Evolutionary conservation across 2,888 invertebrate genomes (phyloP).

Genomic region (Sepiola atlantica): DNA sequence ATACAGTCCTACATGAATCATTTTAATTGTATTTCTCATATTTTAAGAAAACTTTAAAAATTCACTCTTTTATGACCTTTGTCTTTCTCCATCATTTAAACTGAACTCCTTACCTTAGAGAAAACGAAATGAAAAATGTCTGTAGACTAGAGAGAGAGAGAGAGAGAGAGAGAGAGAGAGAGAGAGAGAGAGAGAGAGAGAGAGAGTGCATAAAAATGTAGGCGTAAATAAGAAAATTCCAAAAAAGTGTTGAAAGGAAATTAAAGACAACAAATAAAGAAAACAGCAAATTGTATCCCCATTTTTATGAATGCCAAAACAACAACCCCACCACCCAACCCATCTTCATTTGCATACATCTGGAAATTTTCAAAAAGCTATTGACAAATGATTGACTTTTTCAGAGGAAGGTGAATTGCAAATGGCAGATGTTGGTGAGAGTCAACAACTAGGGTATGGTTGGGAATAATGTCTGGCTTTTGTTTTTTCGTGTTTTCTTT

Average conservation of each 20-base stretch:
- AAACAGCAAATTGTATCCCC: not conserved
- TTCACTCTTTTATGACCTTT: not conserved
- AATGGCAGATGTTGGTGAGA: not conserved
- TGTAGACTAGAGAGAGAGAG: not conserved
- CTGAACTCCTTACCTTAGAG: not conserved
- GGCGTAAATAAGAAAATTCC: too few relatives aligned
- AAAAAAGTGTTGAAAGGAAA: not conserved
- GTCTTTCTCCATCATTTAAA: not conserved
- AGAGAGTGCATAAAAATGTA: not conserved
- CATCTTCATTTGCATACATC: not conserved
- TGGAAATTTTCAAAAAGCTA: not conserved
- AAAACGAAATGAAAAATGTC: not conserved
- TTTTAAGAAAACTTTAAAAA: not conserved
- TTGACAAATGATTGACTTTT: slow-evolving; percentile 16
- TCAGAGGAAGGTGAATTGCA: not conserved
- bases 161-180: not conserved
- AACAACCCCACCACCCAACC: not conserved
- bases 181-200: not conserved
- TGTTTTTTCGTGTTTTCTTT: not conserved
- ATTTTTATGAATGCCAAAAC: not conserved
- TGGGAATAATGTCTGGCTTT: not conserved
- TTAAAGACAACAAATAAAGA: not conserved
- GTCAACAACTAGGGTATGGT: not conserved
- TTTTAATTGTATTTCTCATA: not conserved
- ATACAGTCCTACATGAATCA: not conserved